Evolutionary conservation across 2,888 invertebrate species (phyloP).

Genomic region (Endomychus coccineus): DNA sequence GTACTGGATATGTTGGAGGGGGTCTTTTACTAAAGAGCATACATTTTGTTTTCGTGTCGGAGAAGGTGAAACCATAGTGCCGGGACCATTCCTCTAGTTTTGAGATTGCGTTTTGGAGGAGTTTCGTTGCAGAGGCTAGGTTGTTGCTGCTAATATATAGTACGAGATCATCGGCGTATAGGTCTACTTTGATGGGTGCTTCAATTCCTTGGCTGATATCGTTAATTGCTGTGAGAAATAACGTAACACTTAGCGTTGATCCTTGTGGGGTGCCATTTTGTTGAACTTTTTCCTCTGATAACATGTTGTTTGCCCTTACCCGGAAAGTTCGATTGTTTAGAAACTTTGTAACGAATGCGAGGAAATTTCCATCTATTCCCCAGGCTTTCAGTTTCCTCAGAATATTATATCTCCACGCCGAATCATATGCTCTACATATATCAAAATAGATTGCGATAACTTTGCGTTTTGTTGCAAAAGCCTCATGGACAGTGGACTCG

Average conservation of each 20-base stretch:
- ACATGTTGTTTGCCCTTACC: conserved; percentile 7
- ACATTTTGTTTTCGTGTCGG: conserved; percentile 10
- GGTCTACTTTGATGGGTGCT: conserved; percentile 8
- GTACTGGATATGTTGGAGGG: too few relatives aligned
- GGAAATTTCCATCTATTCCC: neutral
- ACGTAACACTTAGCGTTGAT: conserved; percentile 17
- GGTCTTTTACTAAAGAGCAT: neutral
- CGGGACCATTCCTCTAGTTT: conserved; percentile 11
- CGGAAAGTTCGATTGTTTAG: conserved; percentile 9
- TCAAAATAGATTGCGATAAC: too few relatives aligned
- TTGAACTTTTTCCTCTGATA: neutral
- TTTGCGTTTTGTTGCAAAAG: too few relatives aligned
- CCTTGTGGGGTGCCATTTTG: conserved; percentile 21
- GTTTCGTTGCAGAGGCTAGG: conserved; percentile 5
- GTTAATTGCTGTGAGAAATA: conserved; percentile 21
- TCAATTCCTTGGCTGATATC: conserved; percentile 7
- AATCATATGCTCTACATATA: too few relatives aligned
- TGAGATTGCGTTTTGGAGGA: conserved; percentile 14
- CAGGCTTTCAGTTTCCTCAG: neutral
- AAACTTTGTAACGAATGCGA: conserved; percentile 1
- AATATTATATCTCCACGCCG: neutral
- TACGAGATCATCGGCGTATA: conserved; percentile 20
- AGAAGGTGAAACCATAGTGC: conserved; percentile 16
- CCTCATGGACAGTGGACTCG: too few relatives aligned
- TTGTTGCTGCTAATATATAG: conserved; percentile 13